Percentiles rank a stretch among this genome's conserved stretches.
Evolutionary conservation across 2,113 vertebrate species (phyloP).

Genomic region (Sinocyclocheilus anophthalmus): DNA sequence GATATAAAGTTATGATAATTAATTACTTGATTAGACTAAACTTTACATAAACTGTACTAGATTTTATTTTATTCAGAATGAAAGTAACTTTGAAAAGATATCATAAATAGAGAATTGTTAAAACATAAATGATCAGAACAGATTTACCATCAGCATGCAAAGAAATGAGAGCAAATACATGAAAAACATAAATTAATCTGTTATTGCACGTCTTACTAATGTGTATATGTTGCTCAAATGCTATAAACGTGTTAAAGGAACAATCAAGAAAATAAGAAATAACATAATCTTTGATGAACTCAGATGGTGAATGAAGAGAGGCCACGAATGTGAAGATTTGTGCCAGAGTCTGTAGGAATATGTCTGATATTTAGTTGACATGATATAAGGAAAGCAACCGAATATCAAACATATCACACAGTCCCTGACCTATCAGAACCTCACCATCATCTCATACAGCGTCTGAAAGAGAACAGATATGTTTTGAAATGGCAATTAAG

Average conservation of each 20-base stretch:
- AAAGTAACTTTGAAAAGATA: neutral
- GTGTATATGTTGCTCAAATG: neutral
- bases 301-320: neutral
- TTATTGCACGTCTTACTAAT: neutral
- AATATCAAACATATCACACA: slow-evolving; percentile 99
- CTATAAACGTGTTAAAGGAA: neutral
- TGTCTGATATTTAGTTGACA: slow-evolving; percentile 99
- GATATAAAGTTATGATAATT: too few relatives aligned
- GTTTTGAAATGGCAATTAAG: neutral
- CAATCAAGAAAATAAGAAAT: neutral
- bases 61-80: too few relatives aligned
- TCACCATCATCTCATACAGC: neutral
- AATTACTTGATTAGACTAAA: too few relatives aligned
- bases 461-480: slow-evolving; percentile 29
- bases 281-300: neutral
- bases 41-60: neutral
- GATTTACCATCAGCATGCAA: neutral
- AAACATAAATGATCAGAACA: neutral
- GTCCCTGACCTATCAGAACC: slow-evolving; percentile 67
- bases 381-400: slow-evolving; percentile 87
- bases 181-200: neutral
- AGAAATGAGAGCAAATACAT: neutral
- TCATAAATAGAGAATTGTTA: neutral
- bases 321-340: slow-evolving; percentile 43
- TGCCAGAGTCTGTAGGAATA: slow-evolving; percentile 89